A percentile compares a stretch with the other conserved stretches of the same genome.
Evolutionary conservation across 1,140 invertebrate species (phyloP).

Genomic region (Hyposmocoma kahamanoa): DNA sequence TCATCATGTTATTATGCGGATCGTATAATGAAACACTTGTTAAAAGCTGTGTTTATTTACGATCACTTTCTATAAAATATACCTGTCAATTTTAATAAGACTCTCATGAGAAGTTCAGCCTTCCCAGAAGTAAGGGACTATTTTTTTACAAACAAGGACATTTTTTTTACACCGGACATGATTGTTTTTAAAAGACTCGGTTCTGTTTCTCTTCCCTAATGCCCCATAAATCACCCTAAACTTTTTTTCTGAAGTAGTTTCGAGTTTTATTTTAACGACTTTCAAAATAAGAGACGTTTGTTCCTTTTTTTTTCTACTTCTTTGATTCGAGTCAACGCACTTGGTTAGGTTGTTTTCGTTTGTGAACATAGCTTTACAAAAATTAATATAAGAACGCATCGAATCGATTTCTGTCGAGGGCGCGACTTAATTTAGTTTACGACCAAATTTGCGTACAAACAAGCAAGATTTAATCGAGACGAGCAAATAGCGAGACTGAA

Average conservation of each 20-base stretch:
- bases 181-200: constrained; percentile 5
- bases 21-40: constrained; percentile 42
- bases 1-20: constrained; percentile 52
- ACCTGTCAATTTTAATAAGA: background rate
- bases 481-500: constrained; percentile 24
- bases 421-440: constrained; percentile 33
- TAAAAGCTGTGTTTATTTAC: constrained; percentile 12
- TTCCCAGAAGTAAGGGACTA: constrained; percentile 16
- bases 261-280: background rate
- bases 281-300: background rate
- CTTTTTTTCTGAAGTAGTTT: background rate
- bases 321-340: too few species aligned
- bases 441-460: constrained; percentile 18
- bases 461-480: constrained; percentile 21
- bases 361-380: background rate
- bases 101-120: constrained; percentile 8
- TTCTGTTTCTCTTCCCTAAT: constrained; percentile 7
- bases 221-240: constrained; percentile 10
- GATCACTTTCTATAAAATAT: background rate
- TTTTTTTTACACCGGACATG: constrained; percentile 9
- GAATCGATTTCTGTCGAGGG: constrained; percentile 42
- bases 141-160: constrained; percentile 7
- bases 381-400: constrained; percentile 36
- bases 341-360: too few species aligned
- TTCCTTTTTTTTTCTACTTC: background rate